Evolutionary conservation across 2,888 invertebrate species (phyloP).

Genomic region (Hermaeophaga mercurialis): DNA sequence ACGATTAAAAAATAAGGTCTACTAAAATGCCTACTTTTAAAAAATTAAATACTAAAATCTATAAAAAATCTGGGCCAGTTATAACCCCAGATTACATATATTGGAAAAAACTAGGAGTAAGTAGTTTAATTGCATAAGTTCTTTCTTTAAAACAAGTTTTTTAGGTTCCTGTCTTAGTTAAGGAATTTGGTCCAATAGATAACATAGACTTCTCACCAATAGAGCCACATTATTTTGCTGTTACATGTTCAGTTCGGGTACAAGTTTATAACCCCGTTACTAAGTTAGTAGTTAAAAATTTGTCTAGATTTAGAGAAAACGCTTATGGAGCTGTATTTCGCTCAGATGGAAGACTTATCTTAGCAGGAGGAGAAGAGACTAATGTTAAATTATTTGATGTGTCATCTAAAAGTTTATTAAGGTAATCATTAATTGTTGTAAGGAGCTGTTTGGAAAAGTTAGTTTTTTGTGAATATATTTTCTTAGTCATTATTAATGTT

Average conservation of each 20-base stretch:
- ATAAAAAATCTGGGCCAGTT: constrained; percentile 68
- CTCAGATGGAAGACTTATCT: constrained; percentile 79
- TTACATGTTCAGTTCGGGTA: constrained; percentile 89
- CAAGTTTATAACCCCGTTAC: constrained; percentile 86
- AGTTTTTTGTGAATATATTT: too few relatives aligned
- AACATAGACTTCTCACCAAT: constrained; percentile 88
- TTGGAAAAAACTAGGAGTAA: constrained; percentile 88
- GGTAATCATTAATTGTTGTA: constrained; percentile 44
- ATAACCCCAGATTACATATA: constrained; percentile 80
- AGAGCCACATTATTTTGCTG: constrained; percentile 89
- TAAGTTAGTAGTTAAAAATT: constrained; percentile 78
- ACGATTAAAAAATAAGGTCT: neutral
- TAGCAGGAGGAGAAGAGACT: constrained; percentile 90
- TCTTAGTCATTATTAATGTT: too few relatives aligned
- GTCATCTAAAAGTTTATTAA: constrained; percentile 76
- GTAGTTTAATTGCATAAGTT: constrained; percentile 41
- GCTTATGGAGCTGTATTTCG: constrained; percentile 87
- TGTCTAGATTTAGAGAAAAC: constrained; percentile 80
- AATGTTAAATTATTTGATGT: constrained; percentile 89
- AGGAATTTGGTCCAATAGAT: constrained; percentile 92
- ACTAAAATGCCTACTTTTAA: constrained; percentile 59
- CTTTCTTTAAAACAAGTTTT: constrained; percentile 15
- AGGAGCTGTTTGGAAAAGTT: too few relatives aligned
- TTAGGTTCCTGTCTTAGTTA: constrained; percentile 83
- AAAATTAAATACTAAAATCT: constrained; percentile 72